Conservation (phyloP, 2,888 invertebrate genomes). For the Deilephila elpenor region DNA sequence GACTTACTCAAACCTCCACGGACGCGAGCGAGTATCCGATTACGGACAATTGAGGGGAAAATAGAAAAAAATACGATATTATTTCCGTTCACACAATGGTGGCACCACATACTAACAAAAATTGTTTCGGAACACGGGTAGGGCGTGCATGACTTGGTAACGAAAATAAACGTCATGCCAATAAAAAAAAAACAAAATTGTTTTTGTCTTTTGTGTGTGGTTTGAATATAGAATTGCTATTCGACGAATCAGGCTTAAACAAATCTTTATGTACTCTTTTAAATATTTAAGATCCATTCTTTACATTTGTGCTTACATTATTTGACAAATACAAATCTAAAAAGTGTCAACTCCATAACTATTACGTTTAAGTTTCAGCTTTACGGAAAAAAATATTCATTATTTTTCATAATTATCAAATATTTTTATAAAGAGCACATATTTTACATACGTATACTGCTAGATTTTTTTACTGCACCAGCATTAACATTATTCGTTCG, state of each 20-base stretch:
- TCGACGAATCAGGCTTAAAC: background rate
- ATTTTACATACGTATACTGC: too few relatives aligned
- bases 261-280: background rate
- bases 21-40: conserved; percentile 80
- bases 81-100: conserved; percentile 60
- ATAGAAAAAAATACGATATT: conserved; percentile 71
- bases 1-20: conserved; percentile 83
- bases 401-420: too few relatives aligned
- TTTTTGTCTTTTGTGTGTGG: background rate
- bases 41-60: conserved; percentile 78
- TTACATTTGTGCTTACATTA: too few relatives aligned
- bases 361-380: too few relatives aligned
- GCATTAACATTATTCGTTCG: too few relatives aligned
- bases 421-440: too few relatives aligned
- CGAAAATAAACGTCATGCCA: conserved; percentile 29
- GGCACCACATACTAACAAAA: conserved; percentile 28
- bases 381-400: too few relatives aligned
- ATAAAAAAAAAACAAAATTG: background rate
- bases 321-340: too few relatives aligned
- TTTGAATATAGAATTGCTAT: background rate
- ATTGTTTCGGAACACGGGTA: background rate
- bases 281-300: too few relatives aligned
- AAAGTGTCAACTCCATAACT: too few relatives aligned
- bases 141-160: conserved; percentile 39
- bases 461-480: too few relatives aligned